phyloP scores from a whole-genome alignment of 2,888 invertebrate species.

The Cephus rjabovi region DNA sequence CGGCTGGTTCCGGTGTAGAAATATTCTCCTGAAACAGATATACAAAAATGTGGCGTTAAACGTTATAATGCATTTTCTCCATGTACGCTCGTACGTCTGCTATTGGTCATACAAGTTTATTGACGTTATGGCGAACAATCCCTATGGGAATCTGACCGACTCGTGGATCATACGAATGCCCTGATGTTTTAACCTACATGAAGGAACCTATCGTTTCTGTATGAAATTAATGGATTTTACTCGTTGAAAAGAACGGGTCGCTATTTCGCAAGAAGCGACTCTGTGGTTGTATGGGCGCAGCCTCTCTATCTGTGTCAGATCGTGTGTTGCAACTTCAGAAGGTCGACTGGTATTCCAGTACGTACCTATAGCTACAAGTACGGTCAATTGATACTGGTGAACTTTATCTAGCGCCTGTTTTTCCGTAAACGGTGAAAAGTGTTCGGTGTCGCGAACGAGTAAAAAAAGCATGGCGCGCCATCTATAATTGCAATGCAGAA shows the following conservation, averaged over 20 bases:
- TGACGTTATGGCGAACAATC: background rate
- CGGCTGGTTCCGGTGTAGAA: slow-evolving; percentile 76
- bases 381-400: slow-evolving; percentile 7
- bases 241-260: slow-evolving; percentile 38
- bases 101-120: background rate
- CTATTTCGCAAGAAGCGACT: slow-evolving; percentile 15
- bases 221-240: slow-evolving; percentile 49
- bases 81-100: background rate
- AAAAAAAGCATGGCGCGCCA: background rate
- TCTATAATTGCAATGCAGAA: too few relatives aligned
- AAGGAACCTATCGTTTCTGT: slow-evolving; percentile 22
- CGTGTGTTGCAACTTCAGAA: slow-evolving; percentile 63
- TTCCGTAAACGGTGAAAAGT: background rate
- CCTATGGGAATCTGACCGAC: background rate
- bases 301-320: slow-evolving; percentile 63
- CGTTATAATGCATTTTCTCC: background rate
- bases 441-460: background rate
- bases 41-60: slow-evolving; percentile 25
- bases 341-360: slow-evolving; percentile 62
- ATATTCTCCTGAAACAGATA: slow-evolving; percentile 76
- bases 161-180: background rate
- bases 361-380: background rate
- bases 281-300: slow-evolving; percentile 31
- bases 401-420: background rate
- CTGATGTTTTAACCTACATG: background rate